phyloP scores from a whole-genome alignment of 1,140 invertebrate species.

The Elymnias hypermnestra region DNA sequence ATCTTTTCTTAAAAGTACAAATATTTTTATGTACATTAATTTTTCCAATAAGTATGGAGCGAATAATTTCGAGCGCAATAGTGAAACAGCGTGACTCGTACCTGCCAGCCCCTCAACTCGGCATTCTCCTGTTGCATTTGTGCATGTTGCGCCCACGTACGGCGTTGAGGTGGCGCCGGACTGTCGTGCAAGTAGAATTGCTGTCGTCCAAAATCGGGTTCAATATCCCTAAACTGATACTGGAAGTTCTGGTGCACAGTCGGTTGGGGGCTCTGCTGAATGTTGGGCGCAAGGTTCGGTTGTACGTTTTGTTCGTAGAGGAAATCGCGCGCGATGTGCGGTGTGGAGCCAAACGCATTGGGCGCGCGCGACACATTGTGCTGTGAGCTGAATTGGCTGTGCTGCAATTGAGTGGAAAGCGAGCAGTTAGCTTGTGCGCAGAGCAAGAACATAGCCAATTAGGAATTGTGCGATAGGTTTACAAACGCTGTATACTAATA shows the following conservation, averaged over 20 bases:
- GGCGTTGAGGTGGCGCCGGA: conserved; percentile 78
- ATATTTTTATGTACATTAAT: no score
- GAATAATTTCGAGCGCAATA: neutral
- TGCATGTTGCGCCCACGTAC: conserved; percentile 85
- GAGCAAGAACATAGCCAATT: neutral
- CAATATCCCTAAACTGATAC: conserved; percentile 63
- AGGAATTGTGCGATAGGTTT: neutral
- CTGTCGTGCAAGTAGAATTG: conserved; percentile 87
- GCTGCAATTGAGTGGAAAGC: conserved; percentile 46
- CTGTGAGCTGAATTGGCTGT: conserved; percentile 78
- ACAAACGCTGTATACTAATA: no score
- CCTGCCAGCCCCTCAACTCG: conserved; percentile 72
- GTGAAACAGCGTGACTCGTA: conserved; percentile 1
- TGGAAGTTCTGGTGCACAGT: conserved; percentile 27
- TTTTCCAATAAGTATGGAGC: no score
- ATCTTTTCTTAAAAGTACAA: no score
- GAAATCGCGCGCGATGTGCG: conserved; percentile 73
- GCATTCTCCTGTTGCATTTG: conserved; percentile 61
- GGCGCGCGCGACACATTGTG: conserved; percentile 72
- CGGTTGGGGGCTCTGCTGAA: conserved; percentile 34
- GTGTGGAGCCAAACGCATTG: conserved; percentile 76
- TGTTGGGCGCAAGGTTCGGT: no score
- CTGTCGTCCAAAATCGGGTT: conserved; percentile 49
- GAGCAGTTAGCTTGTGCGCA: neutral
- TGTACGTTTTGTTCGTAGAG: conserved; percentile 41